Percentiles rank a stretch among this genome's conserved stretches.
These are phyloP conservation scores for Paedocypris sp. DNA, from an alignment of 2,113 vertebrate genomes.

Conservation along the genomic window DNA sequence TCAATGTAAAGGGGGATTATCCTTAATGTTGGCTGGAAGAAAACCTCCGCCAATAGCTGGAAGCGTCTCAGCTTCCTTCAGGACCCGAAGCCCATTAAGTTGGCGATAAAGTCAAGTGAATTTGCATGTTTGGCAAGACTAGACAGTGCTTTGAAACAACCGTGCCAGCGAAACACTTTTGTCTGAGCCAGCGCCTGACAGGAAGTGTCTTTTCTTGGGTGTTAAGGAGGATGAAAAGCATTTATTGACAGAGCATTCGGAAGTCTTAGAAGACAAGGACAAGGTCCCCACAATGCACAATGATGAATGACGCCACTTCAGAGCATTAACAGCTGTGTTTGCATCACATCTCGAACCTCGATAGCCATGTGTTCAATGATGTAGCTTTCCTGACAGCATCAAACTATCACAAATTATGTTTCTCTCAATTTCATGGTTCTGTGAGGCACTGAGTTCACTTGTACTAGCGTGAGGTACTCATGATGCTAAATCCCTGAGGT, in stretches of 20 bases:
- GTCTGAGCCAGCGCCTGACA: neutral
- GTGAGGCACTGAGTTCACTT: neutral
- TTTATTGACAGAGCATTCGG: conserved; percentile 44
- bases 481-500: conserved; percentile 9
- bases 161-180: neutral
- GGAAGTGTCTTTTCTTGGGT: conserved; percentile 16
- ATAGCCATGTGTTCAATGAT: conserved; percentile 28
- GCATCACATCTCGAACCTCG: conserved; percentile 19
- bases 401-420: neutral
- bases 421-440: neutral
- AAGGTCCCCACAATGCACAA: conserved; percentile 39
- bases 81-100: conserved; percentile 23
- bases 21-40: conserved; percentile 17
- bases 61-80: conserved; percentile 29
- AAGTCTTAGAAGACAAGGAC: conserved; percentile 32
- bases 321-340: conserved; percentile 46
- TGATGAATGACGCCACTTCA: conserved; percentile 49
- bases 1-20: conserved; percentile 34
- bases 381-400: neutral
- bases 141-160: neutral
- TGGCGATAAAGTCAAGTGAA: conserved; percentile 18
- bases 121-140: conserved; percentile 28
- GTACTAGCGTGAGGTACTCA: conserved; percentile 1
- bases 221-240: conserved; percentile 45
- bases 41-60: neutral